Percentiles rank a stretch among this genome's conserved stretches.
Conservation (phyloP, 2,113 vertebrate species). For the Nesoenas mayeri region DNA sequence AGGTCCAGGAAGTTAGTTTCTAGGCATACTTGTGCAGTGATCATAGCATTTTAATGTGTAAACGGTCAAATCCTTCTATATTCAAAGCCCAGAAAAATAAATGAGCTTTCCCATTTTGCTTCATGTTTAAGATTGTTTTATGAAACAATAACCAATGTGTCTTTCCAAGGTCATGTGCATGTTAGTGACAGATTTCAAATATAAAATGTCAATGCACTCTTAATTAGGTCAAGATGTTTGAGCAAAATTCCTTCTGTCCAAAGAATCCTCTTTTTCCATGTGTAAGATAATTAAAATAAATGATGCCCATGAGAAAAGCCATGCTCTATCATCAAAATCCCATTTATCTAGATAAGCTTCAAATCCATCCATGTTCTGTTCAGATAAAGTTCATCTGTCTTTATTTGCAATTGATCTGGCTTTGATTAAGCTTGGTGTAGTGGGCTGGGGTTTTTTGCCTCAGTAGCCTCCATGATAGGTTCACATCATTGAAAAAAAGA, state of each 20-base stretch:
- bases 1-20: not conserved
- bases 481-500: not conserved
- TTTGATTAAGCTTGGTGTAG: not conserved
- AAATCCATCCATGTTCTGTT: slow-evolving; percentile 11
- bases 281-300: slow-evolving; percentile 60
- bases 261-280: slow-evolving; percentile 6
- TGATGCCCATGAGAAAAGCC: slow-evolving; percentile 40
- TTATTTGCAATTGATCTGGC: slow-evolving; percentile 17
- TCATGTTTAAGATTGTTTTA: slow-evolving; percentile 31
- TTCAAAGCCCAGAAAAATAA: slow-evolving; percentile 30
- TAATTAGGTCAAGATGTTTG: slow-evolving; percentile 63
- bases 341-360: slow-evolving; percentile 53
- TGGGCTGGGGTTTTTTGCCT: not conserved
- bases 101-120: not conserved
- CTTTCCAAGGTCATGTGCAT: slow-evolving; percentile 46
- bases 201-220: slow-evolving; percentile 54
- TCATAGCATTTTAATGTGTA: not conserved
- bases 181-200: slow-evolving; percentile 43
- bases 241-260: slow-evolving; percentile 44
- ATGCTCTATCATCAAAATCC: slow-evolving; percentile 29
- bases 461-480: not conserved
- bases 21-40: not conserved
- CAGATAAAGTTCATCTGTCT: slow-evolving; percentile 35
- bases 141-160: slow-evolving; percentile 37
- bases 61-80: not conserved